phyloP scores from a whole-genome alignment of 2,888 invertebrate genomes.

The Gnatocerus cornutus region DNA sequence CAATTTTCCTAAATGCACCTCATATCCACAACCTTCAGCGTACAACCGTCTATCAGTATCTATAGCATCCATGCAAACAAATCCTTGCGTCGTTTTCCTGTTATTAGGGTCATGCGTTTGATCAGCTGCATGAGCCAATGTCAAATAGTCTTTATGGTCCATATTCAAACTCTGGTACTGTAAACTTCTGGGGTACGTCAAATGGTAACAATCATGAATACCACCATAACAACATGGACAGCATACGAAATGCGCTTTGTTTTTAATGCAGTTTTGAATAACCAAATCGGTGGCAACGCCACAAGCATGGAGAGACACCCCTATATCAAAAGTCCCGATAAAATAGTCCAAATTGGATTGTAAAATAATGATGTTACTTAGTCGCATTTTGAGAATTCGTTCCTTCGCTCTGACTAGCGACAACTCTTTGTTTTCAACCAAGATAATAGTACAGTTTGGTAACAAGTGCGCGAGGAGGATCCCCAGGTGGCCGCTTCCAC shows the following conservation, averaged over 20 bases:
- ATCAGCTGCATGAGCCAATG: conserved; percentile 92
- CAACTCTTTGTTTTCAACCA: conserved; percentile 94
- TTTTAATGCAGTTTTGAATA: conserved; percentile 85
- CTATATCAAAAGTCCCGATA: conserved; percentile 86
- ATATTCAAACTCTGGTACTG: conserved; percentile 69
- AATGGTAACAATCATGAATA: conserved; percentile 85
- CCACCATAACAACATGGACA: conserved; percentile 97
- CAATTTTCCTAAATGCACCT: conserved; percentile 83
- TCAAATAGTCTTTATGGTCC: conserved; percentile 77
- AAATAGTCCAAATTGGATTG: conserved; percentile 96
- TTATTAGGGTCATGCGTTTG: conserved; percentile 88
- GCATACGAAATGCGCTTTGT: conserved; percentile 87
- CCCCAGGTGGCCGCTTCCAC: conserved; percentile 95
- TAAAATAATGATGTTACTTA: conserved; percentile 85
- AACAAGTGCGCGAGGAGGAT: conserved; percentile 87
- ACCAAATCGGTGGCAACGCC: conserved; percentile 96
- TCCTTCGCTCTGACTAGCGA: conserved; percentile 84
- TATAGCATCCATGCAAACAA: conserved; percentile 89
- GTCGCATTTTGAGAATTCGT: conserved; percentile 78
- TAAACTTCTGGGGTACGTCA: conserved; percentile 88
- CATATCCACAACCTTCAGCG: conserved; percentile 85
- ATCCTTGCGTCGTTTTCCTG: conserved; percentile 82
- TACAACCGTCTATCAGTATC: conserved; percentile 88
- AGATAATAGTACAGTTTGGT: conserved; percentile 84
- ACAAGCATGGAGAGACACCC: conserved; percentile 93